Conservation (phyloP, 2,888 invertebrate genomes). For the Galeruca laticollis region DNA sequence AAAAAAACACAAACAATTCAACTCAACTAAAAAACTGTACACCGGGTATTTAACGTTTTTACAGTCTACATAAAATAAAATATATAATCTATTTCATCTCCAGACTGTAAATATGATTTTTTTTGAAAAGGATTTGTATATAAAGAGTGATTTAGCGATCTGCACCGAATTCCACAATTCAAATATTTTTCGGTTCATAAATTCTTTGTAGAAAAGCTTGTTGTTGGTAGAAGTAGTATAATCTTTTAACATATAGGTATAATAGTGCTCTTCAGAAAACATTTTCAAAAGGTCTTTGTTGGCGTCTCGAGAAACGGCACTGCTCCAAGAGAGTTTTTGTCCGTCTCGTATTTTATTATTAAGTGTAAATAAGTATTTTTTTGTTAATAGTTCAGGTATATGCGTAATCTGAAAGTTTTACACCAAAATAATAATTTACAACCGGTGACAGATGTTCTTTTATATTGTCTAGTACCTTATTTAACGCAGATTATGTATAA, state of each 20-base stretch:
- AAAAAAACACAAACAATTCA: too few species aligned
- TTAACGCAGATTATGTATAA: too few species aligned
- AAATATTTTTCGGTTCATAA: slow-evolving; percentile 53
- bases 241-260: slow-evolving; percentile 41
- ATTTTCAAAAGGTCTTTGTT: slow-evolving; percentile 18
- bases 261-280: slow-evolving; percentile 24
- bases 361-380: slow-evolving; percentile 15
- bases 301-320: slow-evolving; percentile 7
- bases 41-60: too few species aligned
- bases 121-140: not conserved
- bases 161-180: slow-evolving; percentile 23
- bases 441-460: not conserved
- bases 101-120: too few species aligned
- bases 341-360: slow-evolving; percentile 11
- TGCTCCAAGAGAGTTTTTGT: slow-evolving; percentile 7
- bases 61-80: too few species aligned
- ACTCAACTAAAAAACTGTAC: too few species aligned
- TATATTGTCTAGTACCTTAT: too few species aligned
- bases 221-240: slow-evolving; percentile 45
- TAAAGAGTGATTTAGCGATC: slow-evolving; percentile 4
- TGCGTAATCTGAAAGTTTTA: not conserved
- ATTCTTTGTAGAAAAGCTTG: slow-evolving; percentile 42
- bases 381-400: slow-evolving; percentile 7
- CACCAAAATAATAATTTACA: not conserved
- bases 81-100: too few species aligned